Evolutionary conservation across 2,797 vertebrate species (phyloP), one percentile per base, ranked within the genome.

Genomic region (Platyrinchus mystaceus): DNA sequence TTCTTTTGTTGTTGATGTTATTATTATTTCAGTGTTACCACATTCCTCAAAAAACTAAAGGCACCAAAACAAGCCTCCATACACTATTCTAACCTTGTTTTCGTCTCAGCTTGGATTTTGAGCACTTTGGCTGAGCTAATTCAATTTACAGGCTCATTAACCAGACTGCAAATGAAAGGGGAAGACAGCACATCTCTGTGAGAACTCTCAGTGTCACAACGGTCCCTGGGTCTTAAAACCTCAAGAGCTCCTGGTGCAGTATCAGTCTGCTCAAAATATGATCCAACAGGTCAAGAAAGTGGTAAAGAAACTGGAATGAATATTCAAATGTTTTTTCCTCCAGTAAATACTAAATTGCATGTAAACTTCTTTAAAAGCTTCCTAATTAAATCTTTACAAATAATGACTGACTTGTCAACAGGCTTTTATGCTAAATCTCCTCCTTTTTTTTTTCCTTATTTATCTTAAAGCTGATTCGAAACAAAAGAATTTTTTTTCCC

Each of bases 101-200:
- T 90, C 58, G 62, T 78, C 95, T 63, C 52, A 83, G 36, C 56
- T 49, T 37, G 60, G 64, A 83, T 93, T 93, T 49, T 75, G 50
- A 90, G 86, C 39, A 91, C 52, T 94, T 71, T 44, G 76, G 67
- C 70, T 90, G 86, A 97, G 68, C 75, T 97, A 87, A 97, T 97
- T 95, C 92, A 93, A 97, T 97, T 97, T 97, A 95, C 67, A 91
- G 94, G 93, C 62, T 96, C 95, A 94, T 97, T 97, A 97, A 96
- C 59, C 93, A 91, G 63, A 93, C 55, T 96, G 91, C 70, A 92
- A 90, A 96, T 94, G 79, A 79, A 94, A 96, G 52, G 24, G 30
- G 27, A 93, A 94, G 82, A 73, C 22, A 15, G 12, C 9, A 23
- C 24, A 43, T 85, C 71, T 95, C 89, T 81, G 71, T 12, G 64